Percentiles rank a stretch among this genome's conserved stretches.
Evolutionary conservation across 2,888 invertebrate species (phyloP).

Genomic region (Diarsia mendica): DNA sequence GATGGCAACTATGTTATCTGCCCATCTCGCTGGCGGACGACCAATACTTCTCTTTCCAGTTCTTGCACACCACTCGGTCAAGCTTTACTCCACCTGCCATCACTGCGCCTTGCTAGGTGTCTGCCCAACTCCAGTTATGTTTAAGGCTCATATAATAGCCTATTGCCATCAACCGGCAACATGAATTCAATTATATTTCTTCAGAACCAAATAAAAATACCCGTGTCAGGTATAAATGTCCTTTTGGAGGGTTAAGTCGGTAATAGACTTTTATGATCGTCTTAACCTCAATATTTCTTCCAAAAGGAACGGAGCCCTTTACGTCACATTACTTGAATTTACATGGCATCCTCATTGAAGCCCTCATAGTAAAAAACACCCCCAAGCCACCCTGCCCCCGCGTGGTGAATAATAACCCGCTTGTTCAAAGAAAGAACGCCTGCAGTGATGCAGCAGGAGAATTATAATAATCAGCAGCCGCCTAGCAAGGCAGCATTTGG

Average conservation of each 20-base stretch:
- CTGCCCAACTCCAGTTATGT: no score
- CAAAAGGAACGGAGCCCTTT: conserved; percentile 16
- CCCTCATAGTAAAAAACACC: not conserved
- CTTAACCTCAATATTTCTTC: conserved; percentile 44
- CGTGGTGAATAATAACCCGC: not conserved
- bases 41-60: no score
- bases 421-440: not conserved
- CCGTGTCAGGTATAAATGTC: conserved; percentile 40
- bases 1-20: no score
- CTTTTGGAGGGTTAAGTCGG: conserved; percentile 38
- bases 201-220: conserved; percentile 27
- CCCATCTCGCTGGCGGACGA: no score
- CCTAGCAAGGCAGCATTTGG: no score
- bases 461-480: not conserved
- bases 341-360: conserved; percentile 43
- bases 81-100: no score
- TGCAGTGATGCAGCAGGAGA: not conserved
- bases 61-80: no score
- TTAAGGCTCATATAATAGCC: not conserved
- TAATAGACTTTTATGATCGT: conserved; percentile 43
- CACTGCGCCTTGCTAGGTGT: no score
- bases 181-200: conserved; percentile 41
- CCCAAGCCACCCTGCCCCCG: not conserved
- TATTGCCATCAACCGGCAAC: not conserved
- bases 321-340: conserved; percentile 43